These are phyloP conservation scores for Scortum barcoo DNA, from an alignment of 2,113 vertebrate genomes.

Conservation along the genomic window DNA sequence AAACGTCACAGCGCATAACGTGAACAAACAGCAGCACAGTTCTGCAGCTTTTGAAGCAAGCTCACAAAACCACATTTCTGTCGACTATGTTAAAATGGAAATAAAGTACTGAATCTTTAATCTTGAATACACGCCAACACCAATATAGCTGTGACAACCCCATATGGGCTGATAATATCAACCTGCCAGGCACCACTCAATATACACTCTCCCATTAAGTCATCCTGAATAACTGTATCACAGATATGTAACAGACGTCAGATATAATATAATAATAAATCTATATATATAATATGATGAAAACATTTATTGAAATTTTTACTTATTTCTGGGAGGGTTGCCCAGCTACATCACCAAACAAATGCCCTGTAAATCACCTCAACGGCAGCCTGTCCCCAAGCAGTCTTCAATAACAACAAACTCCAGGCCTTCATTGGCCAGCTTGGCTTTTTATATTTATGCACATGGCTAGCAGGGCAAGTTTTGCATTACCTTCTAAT, in stretches of 20 bases:
- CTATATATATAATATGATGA: too few relatives aligned
- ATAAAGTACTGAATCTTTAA: too few relatives aligned
- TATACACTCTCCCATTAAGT: not conserved
- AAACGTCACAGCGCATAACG: not conserved
- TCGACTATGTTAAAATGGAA: too few relatives aligned
- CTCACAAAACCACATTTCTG: too few relatives aligned
- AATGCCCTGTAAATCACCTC: constrained; percentile 22
- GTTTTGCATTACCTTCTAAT: constrained; percentile 54
- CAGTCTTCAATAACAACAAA: constrained; percentile 57
- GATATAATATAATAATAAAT: too few relatives aligned
- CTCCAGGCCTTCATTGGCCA: constrained; percentile 11
- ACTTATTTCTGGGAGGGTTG: too few relatives aligned
- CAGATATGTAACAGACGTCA: too few relatives aligned
- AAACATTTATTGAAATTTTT: too few relatives aligned
- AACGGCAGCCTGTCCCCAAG: constrained; percentile 46
- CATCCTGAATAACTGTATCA: not conserved
- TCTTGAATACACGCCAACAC: too few relatives aligned
- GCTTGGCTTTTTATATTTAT: constrained; percentile 50
- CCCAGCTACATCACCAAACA: constrained; percentile 17
- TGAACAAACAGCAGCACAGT: not conserved
- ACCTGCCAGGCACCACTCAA: not conserved
- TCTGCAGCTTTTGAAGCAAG: not conserved
- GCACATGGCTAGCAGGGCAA: not conserved
- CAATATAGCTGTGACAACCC: not conserved
- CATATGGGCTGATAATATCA: not conserved